These are phyloP conservation scores for Pseudorectes ferrugineus DNA, from an alignment of 2,113 vertebrate species.

Conservation along the genomic window DNA sequence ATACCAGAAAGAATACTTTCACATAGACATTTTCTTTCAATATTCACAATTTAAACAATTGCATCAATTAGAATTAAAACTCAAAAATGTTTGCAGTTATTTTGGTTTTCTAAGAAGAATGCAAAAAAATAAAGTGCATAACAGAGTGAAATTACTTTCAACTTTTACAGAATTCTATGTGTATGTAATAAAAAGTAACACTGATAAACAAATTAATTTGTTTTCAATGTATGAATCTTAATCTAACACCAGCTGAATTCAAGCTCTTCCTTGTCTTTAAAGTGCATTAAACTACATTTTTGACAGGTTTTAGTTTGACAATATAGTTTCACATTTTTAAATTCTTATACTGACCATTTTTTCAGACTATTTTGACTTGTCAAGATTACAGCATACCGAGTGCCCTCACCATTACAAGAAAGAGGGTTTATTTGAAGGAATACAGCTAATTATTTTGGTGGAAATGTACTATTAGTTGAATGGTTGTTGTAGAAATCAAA, in stretches of 20 bases:
- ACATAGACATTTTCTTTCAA: background rate
- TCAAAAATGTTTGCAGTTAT: background rate
- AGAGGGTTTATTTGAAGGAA: background rate
- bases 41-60: background rate
- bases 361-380: background rate
- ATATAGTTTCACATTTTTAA: background rate
- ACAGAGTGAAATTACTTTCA: constrained; percentile 13
- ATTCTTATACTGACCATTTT: background rate
- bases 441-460: background rate
- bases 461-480: background rate
- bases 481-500: background rate
- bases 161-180: background rate
- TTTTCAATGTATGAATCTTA: background rate
- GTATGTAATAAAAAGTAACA: background rate
- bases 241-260: background rate
- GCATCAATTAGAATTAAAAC: background rate
- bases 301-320: background rate
- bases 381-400: background rate
- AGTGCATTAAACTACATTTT: background rate
- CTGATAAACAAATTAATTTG: background rate
- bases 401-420: background rate
- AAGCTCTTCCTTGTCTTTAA: background rate
- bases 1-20: background rate
- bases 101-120: background rate
- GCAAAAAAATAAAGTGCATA: constrained; percentile 21